A percentile compares a stretch with the other conserved stretches of the same genome.
These are phyloP conservation scores for Psittacula derbiana DNA, from an alignment of 2,797 vertebrate species.

Conservation along the genomic window DNA sequence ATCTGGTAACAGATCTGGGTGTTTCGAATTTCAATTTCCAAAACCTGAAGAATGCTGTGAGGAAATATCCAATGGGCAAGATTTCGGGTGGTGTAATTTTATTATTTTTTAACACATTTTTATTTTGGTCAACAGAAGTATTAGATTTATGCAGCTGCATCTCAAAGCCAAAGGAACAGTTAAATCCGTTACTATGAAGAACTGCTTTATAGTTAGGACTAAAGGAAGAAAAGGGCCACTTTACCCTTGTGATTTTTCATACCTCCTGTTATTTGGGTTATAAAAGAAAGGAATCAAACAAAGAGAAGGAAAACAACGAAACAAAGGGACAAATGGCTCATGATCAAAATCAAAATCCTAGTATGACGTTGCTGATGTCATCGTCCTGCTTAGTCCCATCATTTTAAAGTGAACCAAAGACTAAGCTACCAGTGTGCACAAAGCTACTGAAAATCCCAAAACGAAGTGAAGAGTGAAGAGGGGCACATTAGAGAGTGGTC, in stretches of 20 bases:
- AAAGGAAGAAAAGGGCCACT: background rate
- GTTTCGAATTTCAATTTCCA: background rate
- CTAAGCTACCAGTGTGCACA: background rate
- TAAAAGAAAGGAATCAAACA: background rate
- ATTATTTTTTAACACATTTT: background rate
- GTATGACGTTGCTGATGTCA: background rate
- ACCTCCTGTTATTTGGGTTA: background rate
- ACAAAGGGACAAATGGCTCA: background rate
- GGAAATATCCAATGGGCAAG: background rate
- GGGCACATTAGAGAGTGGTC: rapidly evolving
- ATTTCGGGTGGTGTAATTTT: background rate
- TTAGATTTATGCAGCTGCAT: background rate
- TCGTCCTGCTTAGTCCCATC: background rate
- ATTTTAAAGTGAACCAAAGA: background rate
- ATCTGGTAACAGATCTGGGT: background rate
- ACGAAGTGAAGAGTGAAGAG: background rate
- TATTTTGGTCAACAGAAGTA: background rate
- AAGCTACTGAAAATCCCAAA: background rate
- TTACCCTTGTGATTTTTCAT: background rate
- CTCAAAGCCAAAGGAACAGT: background rate
- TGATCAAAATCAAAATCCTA: background rate
- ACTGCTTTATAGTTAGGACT: background rate
- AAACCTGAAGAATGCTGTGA: background rate
- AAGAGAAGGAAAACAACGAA: background rate
- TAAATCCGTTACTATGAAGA: background rate